Evolutionary conservation across 2,797 vertebrate genomes (phyloP), one percentile per base, ranked within the genome.

Genomic region (Ceyx erithaca): DNA sequence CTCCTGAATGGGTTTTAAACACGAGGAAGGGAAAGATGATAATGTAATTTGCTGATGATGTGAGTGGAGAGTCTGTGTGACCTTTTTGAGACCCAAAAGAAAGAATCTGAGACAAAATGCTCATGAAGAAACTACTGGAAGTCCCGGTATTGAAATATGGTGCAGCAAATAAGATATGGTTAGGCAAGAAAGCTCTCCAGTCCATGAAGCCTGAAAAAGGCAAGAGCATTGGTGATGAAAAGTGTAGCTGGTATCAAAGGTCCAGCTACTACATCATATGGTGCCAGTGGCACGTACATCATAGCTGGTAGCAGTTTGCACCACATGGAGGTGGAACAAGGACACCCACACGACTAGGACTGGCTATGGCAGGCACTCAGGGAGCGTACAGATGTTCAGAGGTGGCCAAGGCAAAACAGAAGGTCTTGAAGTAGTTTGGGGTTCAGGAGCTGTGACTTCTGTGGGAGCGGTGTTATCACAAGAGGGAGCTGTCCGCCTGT

Each of bases 401-500:
- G 58, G 9, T 2, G 54, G 58, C 46, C 13, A 54, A 33, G 26
- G 26, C 55, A 61, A 59, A 72, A 16, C 11, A 33, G 28, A 22
- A 59, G 23, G 12, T 58, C 51, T 64, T 41, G 66, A 54, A 35
- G 21, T 6, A 8, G 4, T n/a, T 7, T 58, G 64, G 61, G 87
- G 66, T 28, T 79, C 76, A 41, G 76, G 30, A 95, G 13, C 51
- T 9, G 49, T 13, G 54, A 35, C 54, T 88, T 68, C 76, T 26
- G 57, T 5, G 79, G 69, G 22, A 90, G 79, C 31, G 8, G 89
- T 71, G 87, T 51, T 48, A 95, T 85, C 95, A 95, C 93, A 83
- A 95, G 95, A 94, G 94, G 95, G 93, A 95, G 95, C 94, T 95
- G 43, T 95, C 69, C 4, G 48, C 89, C 82, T 37, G 67, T 35